These are phyloP conservation scores for Drosophila kanapiae DNA, from an alignment of 1,140 invertebrate species.

Conservation along the genomic window DNA sequence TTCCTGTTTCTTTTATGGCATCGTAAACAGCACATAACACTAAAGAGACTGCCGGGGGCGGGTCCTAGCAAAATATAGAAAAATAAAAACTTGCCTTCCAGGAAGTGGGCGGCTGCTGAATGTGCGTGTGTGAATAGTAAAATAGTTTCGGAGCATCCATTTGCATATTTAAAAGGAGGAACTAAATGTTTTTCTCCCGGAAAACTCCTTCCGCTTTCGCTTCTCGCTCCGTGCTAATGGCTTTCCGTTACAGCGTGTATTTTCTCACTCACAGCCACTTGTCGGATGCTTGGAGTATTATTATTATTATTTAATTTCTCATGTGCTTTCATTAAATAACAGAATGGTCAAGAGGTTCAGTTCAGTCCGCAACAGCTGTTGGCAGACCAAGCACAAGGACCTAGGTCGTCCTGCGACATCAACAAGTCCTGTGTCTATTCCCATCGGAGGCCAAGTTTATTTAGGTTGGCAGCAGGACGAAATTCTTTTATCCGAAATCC, in stretches of 20 bases:
- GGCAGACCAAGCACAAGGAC: conserved; percentile 8
- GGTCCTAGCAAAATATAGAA: conserved; percentile 28
- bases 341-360: background rate
- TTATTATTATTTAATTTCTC: conserved; percentile 46
- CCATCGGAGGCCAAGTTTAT: conserved; percentile 49
- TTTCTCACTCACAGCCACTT: conserved; percentile 15
- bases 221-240: conserved; percentile 27
- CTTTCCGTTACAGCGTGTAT: conserved; percentile 16
- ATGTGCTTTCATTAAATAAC: conserved; percentile 47
- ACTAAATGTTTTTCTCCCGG: conserved; percentile 37
- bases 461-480: conserved; percentile 25
- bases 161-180: conserved; percentile 52
- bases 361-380: conserved; percentile 38
- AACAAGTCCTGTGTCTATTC: conserved; percentile 17
- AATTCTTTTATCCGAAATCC: conserved; percentile 42
- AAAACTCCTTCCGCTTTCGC: background rate
- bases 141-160: conserved; percentile 53
- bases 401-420: background rate
- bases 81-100: conserved; percentile 39
- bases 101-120: background rate
- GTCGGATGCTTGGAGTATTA: conserved; percentile 20
- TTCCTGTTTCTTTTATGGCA: conserved; percentile 33
- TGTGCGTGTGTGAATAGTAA: conserved; percentile 49
- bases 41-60: conserved; percentile 44
- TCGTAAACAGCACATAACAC: conserved; percentile 65